Base-by-base conservation (phyloP, 2,888 invertebrate genomes). In the Philonicus albiceps region DNA sequence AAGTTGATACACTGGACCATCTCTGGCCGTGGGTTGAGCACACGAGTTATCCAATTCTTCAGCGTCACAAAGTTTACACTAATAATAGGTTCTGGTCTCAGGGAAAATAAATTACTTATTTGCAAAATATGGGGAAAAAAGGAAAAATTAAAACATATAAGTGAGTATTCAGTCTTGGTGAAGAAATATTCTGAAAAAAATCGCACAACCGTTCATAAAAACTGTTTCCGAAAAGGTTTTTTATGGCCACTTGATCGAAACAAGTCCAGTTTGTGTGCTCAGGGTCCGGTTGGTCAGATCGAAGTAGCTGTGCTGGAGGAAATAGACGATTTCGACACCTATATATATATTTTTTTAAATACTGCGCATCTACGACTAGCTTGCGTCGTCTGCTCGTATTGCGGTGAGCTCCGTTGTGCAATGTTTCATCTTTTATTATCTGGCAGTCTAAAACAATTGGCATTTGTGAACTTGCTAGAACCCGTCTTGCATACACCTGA, bases 301-400 rank as follows among this genome's bases (percentile, higher is more conserved):
- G 90, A 98, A 93, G 89, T 95, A 94, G 93, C 98, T 98, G 92
- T 95, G 96, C 93, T 98, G 98, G 89, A 96, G 95, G 93, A 98
- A 98, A 92, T 95, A 96, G 53, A 98, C 95, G 93, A 95, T 95
- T 91, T 98, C 98, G 34, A 98, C 97, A 86, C 98, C 98, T 90
- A 97, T 97, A 91, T n/a, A n/a, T n/a, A n/a, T n/a, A 98, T 95
- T 95, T 98, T 98, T 92, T 98, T 98, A 87, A 98, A 94, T 98
- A 98, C 0, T 98, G 98, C 16, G 98, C 98, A 88, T 98, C 98
- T 1, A 98, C 97, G 90, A 97, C 96, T 85, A 98, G 93, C 92
- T 96, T 96, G 91, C 98, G 98, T 85, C 96, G 94, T 86, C 98
- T 93, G 88, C 96, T 96, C 37, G 98, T 96, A 88, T 96, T 94